A percentile compares a stretch with the other conserved stretches of the same genome.
Evolutionary conservation across 2,888 invertebrate species (phyloP).

Genomic region (Hemithea aestivaria): DNA sequence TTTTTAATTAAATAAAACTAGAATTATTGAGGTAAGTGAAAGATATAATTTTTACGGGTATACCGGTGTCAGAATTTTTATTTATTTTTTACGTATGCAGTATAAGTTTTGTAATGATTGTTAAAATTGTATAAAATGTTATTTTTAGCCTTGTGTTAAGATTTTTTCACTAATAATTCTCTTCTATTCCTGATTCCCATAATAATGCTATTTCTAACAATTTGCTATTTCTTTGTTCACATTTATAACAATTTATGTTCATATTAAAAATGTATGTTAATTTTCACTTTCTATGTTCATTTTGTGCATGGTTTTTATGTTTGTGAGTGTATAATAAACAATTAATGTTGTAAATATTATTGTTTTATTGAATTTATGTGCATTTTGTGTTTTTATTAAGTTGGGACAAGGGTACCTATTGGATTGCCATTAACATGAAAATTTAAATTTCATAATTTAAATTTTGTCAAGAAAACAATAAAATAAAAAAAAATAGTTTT

Average conservation of each 20-base stretch:
- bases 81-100: conserved; percentile 19
- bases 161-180: too few species aligned
- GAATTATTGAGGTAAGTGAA: conserved; percentile 3
- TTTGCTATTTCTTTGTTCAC: background rate
- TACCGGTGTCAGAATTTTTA: conserved; percentile 19
- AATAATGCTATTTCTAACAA: background rate
- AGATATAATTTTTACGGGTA: conserved; percentile 17
- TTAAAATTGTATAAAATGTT: conserved; percentile 14
- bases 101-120: conserved; percentile 10
- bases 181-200: too few species aligned
- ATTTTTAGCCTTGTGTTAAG: conserved; percentile 20
- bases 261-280: conserved; percentile 6
- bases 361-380: conserved; percentile 1
- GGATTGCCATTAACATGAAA: background rate
- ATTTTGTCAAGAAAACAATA: too few species aligned
- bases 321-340: conserved; percentile 17
- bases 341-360: conserved; percentile 12
- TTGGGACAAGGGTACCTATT: too few species aligned
- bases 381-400: conserved; percentile 1
- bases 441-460: too few species aligned
- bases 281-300: conserved; percentile 9
- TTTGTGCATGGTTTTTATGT: conserved; percentile 16
- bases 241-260: conserved; percentile 4
- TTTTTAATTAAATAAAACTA: too few species aligned
- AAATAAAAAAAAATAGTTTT: too few species aligned